phyloP scores from a whole-genome alignment of 2,797 vertebrate species.

The Falco concolor region DNA sequence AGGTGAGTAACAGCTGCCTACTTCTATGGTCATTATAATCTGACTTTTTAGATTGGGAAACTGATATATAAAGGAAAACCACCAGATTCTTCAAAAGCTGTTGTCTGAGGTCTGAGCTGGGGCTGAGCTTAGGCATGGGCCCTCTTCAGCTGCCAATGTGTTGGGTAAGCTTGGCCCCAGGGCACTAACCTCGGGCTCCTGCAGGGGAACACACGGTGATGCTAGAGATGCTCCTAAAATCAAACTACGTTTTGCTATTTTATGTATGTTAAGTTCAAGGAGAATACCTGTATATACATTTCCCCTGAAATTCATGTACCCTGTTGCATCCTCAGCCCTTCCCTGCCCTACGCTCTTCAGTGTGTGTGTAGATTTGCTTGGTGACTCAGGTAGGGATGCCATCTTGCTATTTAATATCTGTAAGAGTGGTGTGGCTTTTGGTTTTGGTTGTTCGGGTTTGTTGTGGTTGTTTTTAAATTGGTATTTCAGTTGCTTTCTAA shows the following conservation, averaged over 20 bases:
- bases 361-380: not conserved
- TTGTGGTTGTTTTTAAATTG: not conserved
- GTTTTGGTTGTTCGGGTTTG: too few relatives aligned
- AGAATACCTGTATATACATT: not conserved
- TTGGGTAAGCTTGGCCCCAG: not conserved
- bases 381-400: not conserved
- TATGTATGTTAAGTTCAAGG: not conserved
- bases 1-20: not conserved
- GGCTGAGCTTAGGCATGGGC: not conserved
- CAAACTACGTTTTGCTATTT: not conserved
- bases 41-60: not conserved
- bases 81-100: not conserved
- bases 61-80: not conserved
- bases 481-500: not conserved
- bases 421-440: not conserved
- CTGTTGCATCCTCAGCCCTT: not conserved
- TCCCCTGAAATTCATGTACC: not conserved
- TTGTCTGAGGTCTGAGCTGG: not conserved
- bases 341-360: not conserved
- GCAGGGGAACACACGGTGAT: not conserved
- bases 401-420: not conserved
- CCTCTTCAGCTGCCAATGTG: not conserved
- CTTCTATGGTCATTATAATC: not conserved
- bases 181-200: not conserved
- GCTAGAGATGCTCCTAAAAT: not conserved